Base-by-base conservation (phyloP, 2,113 vertebrate species). In the Archocentrus centrarchus region DNA sequence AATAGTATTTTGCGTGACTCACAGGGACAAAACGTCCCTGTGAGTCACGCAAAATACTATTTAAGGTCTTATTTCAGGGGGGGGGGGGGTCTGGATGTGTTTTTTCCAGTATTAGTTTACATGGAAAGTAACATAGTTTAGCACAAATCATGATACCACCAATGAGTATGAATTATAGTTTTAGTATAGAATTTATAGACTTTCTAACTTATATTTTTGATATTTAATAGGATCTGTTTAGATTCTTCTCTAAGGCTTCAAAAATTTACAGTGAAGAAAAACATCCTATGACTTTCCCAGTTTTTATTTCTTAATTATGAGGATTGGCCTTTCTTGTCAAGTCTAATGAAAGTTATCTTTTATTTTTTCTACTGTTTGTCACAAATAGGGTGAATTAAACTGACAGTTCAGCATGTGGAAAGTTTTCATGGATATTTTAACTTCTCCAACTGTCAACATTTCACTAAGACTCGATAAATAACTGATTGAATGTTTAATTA, bases 71-170 rank as follows among this genome's bases (percentile, higher is more conserved):
- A 50, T 50, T 50, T 17, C 14, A 50, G 27, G 3, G 27, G 27
- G 27, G 24, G 3, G 14, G 44, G 3, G 44, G 13, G 3, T 47
- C 44, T 4, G 14, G 22, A 0, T 50, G 64, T 0, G 9, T 0
- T 30, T 47, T 47, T 68, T 47, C 22, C 27, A 13, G 39, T 47
- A 47, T 68, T 47, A 47, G 22, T 18, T 68, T 27, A 47, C 64
- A 47, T 47, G 64, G 41, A 47, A 50, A 39, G n/a, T 22, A 39
- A 64, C 62, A 15, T 41, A 14, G 5, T 13, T 41, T 64, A 41
- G 39, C 41, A 1, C n/a, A 17, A 53, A 37, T 14, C 20, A 41
- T 6, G 20, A 37, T 64, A 22, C n/a, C 62, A 41, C 37, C 62
- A 39, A 7, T n/a, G 0, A 64, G 61, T 63, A 22, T 15, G 39